phyloP scores from a whole-genome alignment of 2,797 vertebrate species.

The Acridotheres tristis region DNA sequence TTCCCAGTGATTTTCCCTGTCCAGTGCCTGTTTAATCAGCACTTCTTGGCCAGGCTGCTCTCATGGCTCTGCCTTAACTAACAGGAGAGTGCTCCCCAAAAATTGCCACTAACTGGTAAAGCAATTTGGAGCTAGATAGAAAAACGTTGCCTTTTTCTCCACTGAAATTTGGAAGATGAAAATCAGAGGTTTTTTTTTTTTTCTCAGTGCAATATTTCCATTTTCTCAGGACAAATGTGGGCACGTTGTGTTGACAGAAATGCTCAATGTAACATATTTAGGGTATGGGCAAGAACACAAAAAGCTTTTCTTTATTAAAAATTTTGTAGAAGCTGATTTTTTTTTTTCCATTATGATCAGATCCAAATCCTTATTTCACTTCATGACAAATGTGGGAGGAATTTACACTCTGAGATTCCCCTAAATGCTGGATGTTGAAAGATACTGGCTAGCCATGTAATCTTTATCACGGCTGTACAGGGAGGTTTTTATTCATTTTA shows the following conservation, averaged over 20 bases:
- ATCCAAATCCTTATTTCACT: constrained; percentile 33
- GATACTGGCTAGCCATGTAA: neutral
- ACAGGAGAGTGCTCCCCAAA: neutral
- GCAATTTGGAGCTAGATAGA: neutral
- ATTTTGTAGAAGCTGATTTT: neutral
- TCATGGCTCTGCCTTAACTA: neutral
- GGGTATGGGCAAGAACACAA: neutral
- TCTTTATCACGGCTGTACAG: constrained; percentile 18
- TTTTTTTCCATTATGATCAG: neutral
- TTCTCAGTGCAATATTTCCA: neutral
- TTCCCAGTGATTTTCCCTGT: neutral
- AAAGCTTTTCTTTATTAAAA: constrained; percentile 7
- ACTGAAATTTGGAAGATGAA: neutral
- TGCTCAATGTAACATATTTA: accelerated
- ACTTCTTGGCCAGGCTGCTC: neutral
- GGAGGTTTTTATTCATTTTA: constrained; percentile 45
- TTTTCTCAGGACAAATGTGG: neutral
- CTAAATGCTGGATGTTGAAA: constrained; percentile 8
- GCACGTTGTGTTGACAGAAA: neutral
- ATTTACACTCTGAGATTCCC: neutral
- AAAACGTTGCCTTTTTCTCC: accelerated
- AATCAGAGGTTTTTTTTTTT: neutral
- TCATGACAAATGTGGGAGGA: neutral
- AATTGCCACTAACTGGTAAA: neutral
- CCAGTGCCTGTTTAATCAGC: neutral